Base-by-base conservation (phyloP, 23 tunicate species). In the Phallusia fumigata region DNA sequence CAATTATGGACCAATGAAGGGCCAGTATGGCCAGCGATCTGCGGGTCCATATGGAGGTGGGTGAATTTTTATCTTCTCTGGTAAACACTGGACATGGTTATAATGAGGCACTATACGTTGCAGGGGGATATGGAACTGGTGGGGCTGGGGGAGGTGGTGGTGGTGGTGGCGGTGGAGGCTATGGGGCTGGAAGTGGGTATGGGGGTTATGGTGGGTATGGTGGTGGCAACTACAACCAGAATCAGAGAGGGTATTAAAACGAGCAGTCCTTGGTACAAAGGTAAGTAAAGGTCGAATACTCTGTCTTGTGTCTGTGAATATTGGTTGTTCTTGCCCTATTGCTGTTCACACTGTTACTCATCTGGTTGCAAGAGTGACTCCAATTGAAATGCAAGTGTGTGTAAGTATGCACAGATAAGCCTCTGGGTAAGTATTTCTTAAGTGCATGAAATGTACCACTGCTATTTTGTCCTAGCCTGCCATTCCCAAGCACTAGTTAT, bases 31-130 rank as follows among this genome's bases (percentile, higher is more conserved):
- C 19, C 81, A 81, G 36, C 73, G 95, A 36, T 83, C 87, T 0
- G 64, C 81, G 19, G 95, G 95, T 3, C 95, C 95, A 19, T 90
- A 90, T 32, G 95, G 95, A 81, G 95, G 95, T 89, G 65, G 47
- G 47, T n/a, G n/a, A n/a, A n/a, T n/a, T 53, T 28, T 53, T 52
- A 30, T 21, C 30, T 31, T 31, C 12, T 31, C 15, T 36, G 49
- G 0, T 3, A 58, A 58, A 16, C 13, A 24, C 69, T 58, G 18
- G 18, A 51, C 15, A 58, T 58, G 26, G 1, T 21, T 58, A 6
- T 58, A 58, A 58, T 3, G 3, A 24, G 28, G 11, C 69, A 58
- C 16, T 2, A 6, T 1, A 8, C 26, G 69, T 58, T 53, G 32
- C 33, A 84, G 88, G 88, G 36, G 90, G 90, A 36, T 87, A 87